Evolutionary conservation across 2,888 invertebrate genomes (phyloP), one percentile per base, ranked within the genome.

Genomic region (Dorcus parallelipipedus): DNA sequence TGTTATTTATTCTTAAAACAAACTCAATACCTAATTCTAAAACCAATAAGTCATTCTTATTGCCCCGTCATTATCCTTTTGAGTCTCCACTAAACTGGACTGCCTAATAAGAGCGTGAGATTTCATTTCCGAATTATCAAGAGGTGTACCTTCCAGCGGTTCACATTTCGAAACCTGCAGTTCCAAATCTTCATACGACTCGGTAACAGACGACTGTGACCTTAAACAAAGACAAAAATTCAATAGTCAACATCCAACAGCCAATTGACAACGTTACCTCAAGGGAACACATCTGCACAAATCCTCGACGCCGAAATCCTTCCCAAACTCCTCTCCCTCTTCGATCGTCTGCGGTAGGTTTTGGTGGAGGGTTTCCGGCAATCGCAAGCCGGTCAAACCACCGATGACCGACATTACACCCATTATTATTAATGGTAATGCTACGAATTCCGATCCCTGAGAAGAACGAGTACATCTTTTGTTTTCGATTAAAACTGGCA

Each of bases 21-120:
- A 33, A 7, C 26, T 33, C 26, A 7, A 33, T 6, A n/a, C n/a
- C n/a, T n/a, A 49, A 49, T 48, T 53, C 78, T 82, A 93, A 79
- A 92, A 92, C 93, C 93, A 93, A 76, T 93, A 92, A 0, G 93
- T 91, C 83, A 93, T 86, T 75, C 88, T 91, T 77, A 93, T 89
- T 52, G 86, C 87, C 9, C 93, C 93, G 70, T 91, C 88, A 1
- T 85, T 81, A 67, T 89, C 87, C 59, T 88, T 83, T 62, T 92
- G 93, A 1, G 93, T 93, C 69, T 93, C 93, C 83, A 93, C 85
- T 9, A 87, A 82, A 76, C 92, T 93, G 54, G 87, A 83, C 76
- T 93, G 93, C 7, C 91, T 84, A 8, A 88, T 88, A 39, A 94
- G 78, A 69, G 86, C 84, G 43, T 85, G 84, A 0, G 88, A 88